These are phyloP conservation scores for Neuroterus valhalla DNA, from an alignment of 1,140 invertebrate species.

Conservation along the genomic window DNA sequence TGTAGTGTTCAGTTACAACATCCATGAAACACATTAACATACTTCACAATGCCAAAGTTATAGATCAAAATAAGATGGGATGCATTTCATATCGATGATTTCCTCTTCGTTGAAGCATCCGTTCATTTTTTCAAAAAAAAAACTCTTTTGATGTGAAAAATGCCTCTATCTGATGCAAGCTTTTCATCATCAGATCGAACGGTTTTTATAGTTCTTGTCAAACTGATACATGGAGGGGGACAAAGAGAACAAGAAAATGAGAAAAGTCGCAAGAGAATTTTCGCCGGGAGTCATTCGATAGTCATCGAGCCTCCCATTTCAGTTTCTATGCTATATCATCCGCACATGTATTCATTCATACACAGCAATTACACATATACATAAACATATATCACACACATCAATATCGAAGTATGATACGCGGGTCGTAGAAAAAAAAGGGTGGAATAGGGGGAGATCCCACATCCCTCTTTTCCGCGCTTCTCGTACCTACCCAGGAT, in stretches of 20 bases:
- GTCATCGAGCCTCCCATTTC: constrained; percentile 64
- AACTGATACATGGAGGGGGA: constrained; percentile 37
- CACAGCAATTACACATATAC: constrained; percentile 41
- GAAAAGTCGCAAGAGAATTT: constrained; percentile 43
- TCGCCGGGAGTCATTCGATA: constrained; percentile 71
- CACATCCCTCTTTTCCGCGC: constrained; percentile 35
- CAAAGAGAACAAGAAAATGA: constrained; percentile 38
- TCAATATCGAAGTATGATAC: constrained; percentile 29
- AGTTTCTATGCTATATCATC: constrained; percentile 26
- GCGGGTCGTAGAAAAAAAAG: constrained; percentile 39
- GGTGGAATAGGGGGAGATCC: constrained; percentile 40
- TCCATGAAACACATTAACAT: too few relatives aligned
- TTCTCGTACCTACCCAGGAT: constrained; percentile 60
- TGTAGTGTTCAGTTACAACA: too few relatives aligned
- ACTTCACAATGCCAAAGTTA: too few relatives aligned
- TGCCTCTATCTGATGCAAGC: neutral
- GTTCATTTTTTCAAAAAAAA: too few relatives aligned
- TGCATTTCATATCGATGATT: too few relatives aligned
- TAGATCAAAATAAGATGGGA: too few relatives aligned
- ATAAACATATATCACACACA: constrained; percentile 34
- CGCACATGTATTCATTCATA: constrained; percentile 33
- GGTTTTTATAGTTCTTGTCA: constrained; percentile 21
- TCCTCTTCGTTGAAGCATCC: too few relatives aligned
- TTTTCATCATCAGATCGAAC: constrained; percentile 10
- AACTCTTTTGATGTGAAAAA: too few relatives aligned